phyloP scores from a whole-genome alignment of 2,113 vertebrate species.

The Phrynosoma blainvillii region DNA sequence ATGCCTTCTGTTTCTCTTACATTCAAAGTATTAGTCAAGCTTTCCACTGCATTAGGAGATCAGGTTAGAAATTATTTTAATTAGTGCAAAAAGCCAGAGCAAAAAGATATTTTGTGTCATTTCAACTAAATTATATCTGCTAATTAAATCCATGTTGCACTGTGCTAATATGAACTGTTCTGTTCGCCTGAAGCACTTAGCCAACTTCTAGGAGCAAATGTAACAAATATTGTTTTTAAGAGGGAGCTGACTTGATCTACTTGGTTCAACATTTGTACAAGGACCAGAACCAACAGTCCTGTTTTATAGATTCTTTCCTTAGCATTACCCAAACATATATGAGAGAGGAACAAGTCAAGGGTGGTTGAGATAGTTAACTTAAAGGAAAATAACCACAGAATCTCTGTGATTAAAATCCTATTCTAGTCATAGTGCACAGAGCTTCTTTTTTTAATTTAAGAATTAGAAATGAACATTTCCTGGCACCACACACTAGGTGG shows the following conservation, averaged over 20 bases:
- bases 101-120: background rate
- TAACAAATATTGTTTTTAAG: background rate
- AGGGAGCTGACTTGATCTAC: background rate
- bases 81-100: background rate
- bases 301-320: conserved; percentile 39
- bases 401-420: conserved; percentile 50
- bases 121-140: background rate
- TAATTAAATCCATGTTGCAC: background rate
- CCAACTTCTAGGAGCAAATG: background rate
- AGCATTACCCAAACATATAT: conserved; percentile 22
- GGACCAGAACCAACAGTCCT: conserved; percentile 21
- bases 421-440: conserved; percentile 19
- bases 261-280: background rate
- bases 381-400: conserved; percentile 55
- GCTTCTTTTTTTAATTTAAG: conserved; percentile 19
- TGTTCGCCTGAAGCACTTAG: background rate
- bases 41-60: background rate
- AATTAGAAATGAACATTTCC: conserved; percentile 58
- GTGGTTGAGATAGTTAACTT: conserved; percentile 8
- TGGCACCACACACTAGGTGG: conserved; percentile 42
- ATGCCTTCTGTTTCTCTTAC: too few species aligned
- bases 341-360: background rate
- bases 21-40: too few species aligned
- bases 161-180: background rate
- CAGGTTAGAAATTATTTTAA: background rate